These are phyloP conservation scores for Agriotes lineatus DNA, from an alignment of 2,888 invertebrate genomes.

Conservation along the genomic window DNA sequence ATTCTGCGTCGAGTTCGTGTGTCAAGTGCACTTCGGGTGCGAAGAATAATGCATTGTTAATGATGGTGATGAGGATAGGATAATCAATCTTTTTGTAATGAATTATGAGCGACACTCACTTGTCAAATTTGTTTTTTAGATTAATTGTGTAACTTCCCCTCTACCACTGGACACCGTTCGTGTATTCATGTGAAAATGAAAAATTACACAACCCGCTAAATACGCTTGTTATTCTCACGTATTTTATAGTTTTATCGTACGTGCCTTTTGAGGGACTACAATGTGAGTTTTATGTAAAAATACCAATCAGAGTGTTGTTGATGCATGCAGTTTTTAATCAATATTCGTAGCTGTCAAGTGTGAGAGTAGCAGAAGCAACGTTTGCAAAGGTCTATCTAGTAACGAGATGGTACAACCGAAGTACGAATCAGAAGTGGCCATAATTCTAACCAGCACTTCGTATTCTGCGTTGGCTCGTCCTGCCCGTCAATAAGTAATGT, in stretches of 20 bases:
- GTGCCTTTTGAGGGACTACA: not conserved
- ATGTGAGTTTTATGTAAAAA: too few relatives aligned
- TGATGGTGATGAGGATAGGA: constrained; percentile 20
- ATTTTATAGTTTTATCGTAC: not conserved
- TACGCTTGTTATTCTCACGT: not conserved
- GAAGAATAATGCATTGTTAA: constrained; percentile 32
- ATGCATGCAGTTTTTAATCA: too few relatives aligned
- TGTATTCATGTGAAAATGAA: constrained; percentile 17
- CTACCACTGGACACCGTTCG: not conserved
- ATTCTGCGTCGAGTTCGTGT: not conserved
- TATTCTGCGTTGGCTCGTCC: not conserved
- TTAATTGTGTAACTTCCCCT: constrained; percentile 22
- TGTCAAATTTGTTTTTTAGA: constrained; percentile 29
- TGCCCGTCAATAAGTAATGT: not conserved
- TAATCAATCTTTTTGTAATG: constrained; percentile 28
- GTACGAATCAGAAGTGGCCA: not conserved
- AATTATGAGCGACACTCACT: constrained; percentile 26
- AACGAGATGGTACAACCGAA: too few relatives aligned
- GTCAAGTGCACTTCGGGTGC: constrained; percentile 23
- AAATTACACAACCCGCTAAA: not conserved
- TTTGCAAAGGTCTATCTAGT: too few relatives aligned
- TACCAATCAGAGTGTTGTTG: too few relatives aligned
- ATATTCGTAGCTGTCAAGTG: too few relatives aligned
- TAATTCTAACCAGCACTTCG: constrained; percentile 4
- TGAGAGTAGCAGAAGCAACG: too few relatives aligned